phyloP scores from a whole-genome alignment of 1,140 invertebrate species.

The Drosophila nasuta region DNA sequence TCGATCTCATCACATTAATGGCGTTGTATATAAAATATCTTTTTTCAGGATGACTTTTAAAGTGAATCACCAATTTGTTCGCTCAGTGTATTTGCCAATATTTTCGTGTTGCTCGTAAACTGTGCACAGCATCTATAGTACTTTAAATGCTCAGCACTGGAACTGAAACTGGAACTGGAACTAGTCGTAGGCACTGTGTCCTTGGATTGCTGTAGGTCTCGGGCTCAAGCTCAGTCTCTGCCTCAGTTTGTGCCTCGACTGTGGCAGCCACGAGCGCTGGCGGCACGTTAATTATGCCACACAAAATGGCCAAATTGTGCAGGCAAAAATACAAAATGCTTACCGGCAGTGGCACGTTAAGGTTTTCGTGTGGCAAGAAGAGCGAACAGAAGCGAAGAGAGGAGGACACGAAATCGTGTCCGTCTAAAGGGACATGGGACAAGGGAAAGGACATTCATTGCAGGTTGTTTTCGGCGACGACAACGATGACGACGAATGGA shows the following conservation, averaged over 20 bases:
- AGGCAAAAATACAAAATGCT: constrained; percentile 63
- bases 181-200: neutral
- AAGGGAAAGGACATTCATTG: constrained; percentile 22
- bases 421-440: constrained; percentile 24
- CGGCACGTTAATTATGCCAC: constrained; percentile 64
- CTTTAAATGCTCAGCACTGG: neutral
- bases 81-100: constrained; percentile 8
- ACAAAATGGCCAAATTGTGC: constrained; percentile 69
- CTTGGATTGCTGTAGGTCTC: constrained; percentile 9
- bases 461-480: constrained; percentile 43
- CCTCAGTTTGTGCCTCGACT: neutral
- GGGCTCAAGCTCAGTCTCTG: neutral
- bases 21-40: too few species aligned
- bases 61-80: constrained; percentile 1
- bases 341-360: constrained; percentile 22
- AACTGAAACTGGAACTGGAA: neutral
- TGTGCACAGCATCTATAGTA: neutral
- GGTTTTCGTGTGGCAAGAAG: neutral
- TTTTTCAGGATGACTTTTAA: neutral
- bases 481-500: constrained; percentile 15
- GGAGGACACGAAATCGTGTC: constrained; percentile 16
- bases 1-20: too few species aligned
- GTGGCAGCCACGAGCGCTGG: constrained; percentile 45
- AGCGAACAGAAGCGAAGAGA: neutral
- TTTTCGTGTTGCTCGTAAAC: constrained; percentile 18